phyloP scores from a whole-genome alignment of 2,113 vertebrate species.

The Arvicanthis niloticus region DNA sequence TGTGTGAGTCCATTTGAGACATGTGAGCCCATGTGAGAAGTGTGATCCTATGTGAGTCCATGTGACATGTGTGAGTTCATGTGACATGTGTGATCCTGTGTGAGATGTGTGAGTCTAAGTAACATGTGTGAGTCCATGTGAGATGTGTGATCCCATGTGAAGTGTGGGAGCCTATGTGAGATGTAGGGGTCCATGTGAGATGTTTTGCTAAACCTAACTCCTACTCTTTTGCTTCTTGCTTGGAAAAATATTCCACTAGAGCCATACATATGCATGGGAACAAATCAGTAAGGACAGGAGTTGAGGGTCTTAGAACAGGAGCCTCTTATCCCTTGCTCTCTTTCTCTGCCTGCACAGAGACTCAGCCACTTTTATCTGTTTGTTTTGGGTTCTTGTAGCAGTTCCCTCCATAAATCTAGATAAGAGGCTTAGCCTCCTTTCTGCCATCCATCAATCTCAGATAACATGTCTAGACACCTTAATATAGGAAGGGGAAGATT shows the following conservation, averaged over 20 bases:
- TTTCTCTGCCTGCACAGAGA: not conserved
- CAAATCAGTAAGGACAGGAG: not conserved
- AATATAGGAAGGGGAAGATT: conserved; percentile 58
- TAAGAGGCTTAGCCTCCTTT: conserved; percentile 71
- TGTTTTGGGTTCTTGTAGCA: conserved; percentile 65
- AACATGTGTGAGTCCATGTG: not conserved
- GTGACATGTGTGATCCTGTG: not conserved
- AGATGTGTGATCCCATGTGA: not conserved
- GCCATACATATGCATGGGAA: not conserved
- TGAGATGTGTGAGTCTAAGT: not conserved
- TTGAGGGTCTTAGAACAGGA: not conserved
- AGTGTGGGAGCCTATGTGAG: not conserved
- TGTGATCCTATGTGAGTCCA: not conserved
- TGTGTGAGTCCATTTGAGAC: not conserved
- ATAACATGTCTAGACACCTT: conserved; percentile 77
- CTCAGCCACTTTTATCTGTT: conserved; percentile 61
- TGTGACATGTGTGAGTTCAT: not conserved
- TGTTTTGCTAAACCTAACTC: conserved; percentile 22
- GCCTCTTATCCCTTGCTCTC: not conserved
- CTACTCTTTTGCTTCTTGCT: conserved; percentile 30
- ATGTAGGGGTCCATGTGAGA: not conserved
- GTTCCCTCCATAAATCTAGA: conserved; percentile 75
- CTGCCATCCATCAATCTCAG: conserved; percentile 74
- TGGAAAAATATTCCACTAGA: not conserved
- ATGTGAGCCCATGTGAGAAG: not conserved